phyloP scores from a whole-genome alignment of 1,140 invertebrate species.

The Ectropis grisescens region DNA sequence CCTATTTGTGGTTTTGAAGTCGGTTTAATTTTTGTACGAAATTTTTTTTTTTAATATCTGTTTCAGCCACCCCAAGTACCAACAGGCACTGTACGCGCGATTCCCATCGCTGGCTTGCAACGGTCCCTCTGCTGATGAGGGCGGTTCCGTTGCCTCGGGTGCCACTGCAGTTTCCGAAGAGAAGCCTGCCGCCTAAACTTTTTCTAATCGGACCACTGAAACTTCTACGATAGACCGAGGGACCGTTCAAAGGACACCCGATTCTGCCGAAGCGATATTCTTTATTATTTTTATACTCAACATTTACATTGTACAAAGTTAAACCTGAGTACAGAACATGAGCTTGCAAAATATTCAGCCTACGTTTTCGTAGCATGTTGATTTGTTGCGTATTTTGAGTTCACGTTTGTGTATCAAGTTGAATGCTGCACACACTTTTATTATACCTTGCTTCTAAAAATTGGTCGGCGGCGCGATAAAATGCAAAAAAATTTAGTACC shows the following conservation, averaged over 20 bases:
- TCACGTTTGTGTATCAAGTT: slow-evolving; percentile 51
- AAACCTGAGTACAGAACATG: slow-evolving; percentile 46
- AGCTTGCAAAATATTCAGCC: slow-evolving; percentile 46
- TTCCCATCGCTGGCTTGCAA: slow-evolving; percentile 73
- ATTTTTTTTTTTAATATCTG: too few relatives aligned
- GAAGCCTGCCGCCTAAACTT: slow-evolving; percentile 71
- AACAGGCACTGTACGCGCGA: slow-evolving; percentile 74
- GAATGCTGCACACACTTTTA: slow-evolving; percentile 62
- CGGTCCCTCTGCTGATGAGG: slow-evolving; percentile 66
- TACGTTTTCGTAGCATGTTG: slow-evolving; percentile 9
- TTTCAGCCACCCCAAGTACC: slow-evolving; percentile 75
- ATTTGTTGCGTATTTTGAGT: slow-evolving; percentile 42
- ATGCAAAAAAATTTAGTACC: slow-evolving; percentile 45
- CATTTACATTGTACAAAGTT: slow-evolving; percentile 56
- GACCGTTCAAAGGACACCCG: slow-evolving; percentile 23
- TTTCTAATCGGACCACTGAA: too few relatives aligned
- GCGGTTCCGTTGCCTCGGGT: slow-evolving; percentile 70
- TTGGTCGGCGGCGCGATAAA: slow-evolving; percentile 48
- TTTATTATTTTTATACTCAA: slow-evolving; percentile 60
- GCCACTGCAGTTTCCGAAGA: slow-evolving; percentile 70
- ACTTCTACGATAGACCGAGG: slow-evolving; percentile 2
- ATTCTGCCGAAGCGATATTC: slow-evolving; percentile 51
- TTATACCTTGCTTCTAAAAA: slow-evolving; percentile 42
- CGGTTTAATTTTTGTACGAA: too few relatives aligned
- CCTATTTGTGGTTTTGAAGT: too few relatives aligned